phyloP scores from a whole-genome alignment of 1,140 invertebrate species.

The Drosophila virilis region DNA sequence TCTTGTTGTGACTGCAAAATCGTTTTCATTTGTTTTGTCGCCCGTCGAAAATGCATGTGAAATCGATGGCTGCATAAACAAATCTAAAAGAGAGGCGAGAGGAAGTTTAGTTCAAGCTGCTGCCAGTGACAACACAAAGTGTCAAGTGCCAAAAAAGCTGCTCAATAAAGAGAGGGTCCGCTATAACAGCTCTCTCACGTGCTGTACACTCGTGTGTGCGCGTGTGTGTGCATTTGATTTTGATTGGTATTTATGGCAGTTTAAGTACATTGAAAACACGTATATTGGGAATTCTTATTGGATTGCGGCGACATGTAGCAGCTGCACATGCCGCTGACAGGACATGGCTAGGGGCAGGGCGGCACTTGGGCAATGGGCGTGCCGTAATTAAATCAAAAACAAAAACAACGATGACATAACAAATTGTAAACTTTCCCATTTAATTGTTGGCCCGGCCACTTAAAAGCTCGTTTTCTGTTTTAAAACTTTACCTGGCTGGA shows the following conservation, averaged over 20 bases:
- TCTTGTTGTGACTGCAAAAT: not conserved
- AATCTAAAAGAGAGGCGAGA: not conserved
- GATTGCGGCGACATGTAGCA: not conserved
- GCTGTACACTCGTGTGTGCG: not conserved
- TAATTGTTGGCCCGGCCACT: constrained; percentile 47
- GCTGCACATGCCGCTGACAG: constrained; percentile 37
- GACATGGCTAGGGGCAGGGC: constrained; percentile 5
- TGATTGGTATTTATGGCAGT: constrained; percentile 84
- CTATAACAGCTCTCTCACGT: not conserved
- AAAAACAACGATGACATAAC: constrained; percentile 7
- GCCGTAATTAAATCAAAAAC: constrained; percentile 22
- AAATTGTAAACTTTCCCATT: constrained; percentile 33
- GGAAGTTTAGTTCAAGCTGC: constrained; percentile 19
- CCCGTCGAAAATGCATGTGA: constrained; percentile 17
- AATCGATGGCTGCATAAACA: constrained; percentile 2
- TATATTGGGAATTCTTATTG: constrained; percentile 58
- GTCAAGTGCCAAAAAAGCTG: constrained; percentile 32
- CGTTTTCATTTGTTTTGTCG: constrained; percentile 8
- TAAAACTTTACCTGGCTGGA: constrained; percentile 26
- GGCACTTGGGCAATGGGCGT: not conserved
- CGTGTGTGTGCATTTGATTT: constrained; percentile 69
- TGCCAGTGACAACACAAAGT: constrained; percentile 26
- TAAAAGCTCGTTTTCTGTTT: constrained; percentile 51
- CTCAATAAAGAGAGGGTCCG: too few species aligned
- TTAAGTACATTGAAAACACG: constrained; percentile 65